These are phyloP conservation scores for Hypsibius dujardini DNA, from an alignment of 1,140 invertebrate genomes.

Conservation along the genomic window DNA sequence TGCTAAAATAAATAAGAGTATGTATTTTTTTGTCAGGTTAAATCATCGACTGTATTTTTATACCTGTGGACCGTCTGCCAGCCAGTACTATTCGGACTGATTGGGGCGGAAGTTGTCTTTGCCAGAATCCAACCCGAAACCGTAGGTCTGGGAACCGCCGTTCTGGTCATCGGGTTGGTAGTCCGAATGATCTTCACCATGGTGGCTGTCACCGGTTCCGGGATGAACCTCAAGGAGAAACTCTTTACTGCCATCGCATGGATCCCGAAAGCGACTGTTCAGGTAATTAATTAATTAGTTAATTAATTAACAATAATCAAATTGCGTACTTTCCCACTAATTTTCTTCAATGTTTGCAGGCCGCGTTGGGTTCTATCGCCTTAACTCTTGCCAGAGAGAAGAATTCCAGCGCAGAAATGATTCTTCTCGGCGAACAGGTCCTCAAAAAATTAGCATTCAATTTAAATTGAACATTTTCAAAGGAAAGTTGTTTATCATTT, in stretches of 20 bases:
- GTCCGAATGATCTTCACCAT: conserved; percentile 4
- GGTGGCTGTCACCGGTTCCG: background rate
- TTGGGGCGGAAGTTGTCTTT: conserved; percentile 2
- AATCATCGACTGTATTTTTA: background rate
- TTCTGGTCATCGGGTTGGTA: background rate
- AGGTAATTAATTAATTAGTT: too few species aligned
- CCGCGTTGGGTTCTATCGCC: background rate
- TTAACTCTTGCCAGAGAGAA: background rate
- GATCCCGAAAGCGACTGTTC: conserved; percentile 2
- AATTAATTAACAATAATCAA: too few species aligned
- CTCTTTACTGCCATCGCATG: conserved; percentile 5
- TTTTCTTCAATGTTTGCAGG: too few species aligned
- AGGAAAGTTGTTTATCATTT: too few species aligned
- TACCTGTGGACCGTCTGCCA: conserved; percentile 7
- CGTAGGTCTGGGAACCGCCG: background rate
- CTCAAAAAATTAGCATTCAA: background rate
- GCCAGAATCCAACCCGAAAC: background rate
- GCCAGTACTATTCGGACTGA: conserved; percentile 3
- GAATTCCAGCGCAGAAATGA: background rate
- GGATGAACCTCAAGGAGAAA: background rate
- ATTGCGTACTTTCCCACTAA: too few species aligned
- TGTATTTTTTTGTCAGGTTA: background rate
- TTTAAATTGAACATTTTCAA: too few species aligned
- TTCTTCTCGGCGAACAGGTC: conserved; percentile 3
- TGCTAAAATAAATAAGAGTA: too few species aligned